Evolutionary conservation across 2,113 vertebrate genomes (phyloP).

Genomic region (Dipodomys stephensi): DNA sequence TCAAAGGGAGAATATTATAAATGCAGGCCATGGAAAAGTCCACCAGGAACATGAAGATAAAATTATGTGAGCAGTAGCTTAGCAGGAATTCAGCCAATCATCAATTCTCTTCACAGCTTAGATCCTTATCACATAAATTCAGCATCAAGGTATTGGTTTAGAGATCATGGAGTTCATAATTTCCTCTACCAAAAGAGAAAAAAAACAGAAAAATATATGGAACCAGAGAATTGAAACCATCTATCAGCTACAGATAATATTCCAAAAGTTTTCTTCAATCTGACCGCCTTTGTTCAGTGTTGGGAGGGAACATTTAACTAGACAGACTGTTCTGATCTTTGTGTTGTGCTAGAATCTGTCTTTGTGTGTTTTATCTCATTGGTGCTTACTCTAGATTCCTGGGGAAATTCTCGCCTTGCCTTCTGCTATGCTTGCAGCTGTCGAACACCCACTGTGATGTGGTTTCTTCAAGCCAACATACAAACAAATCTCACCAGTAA

Average conservation of each 20-base stretch:
- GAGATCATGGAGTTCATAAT: background rate
- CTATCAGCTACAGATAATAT: background rate
- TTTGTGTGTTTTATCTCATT: background rate
- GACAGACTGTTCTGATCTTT: background rate
- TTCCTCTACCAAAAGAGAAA: background rate
- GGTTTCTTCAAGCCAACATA: background rate
- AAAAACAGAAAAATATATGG: background rate
- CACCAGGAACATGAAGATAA: slow-evolving; percentile 10
- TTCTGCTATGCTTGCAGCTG: background rate
- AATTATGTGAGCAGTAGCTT: background rate
- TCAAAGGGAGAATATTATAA: background rate
- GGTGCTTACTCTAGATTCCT: background rate
- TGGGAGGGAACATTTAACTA: background rate
- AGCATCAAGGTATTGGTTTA: background rate
- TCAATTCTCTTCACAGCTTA: background rate
- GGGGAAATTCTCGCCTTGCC: background rate
- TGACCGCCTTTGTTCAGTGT: background rate
- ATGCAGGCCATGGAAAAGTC: background rate
- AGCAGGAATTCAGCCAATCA: background rate
- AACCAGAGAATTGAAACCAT: background rate
- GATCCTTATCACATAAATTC: background rate
- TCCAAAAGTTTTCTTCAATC: background rate
- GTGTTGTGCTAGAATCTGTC: background rate
- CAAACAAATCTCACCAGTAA: background rate
- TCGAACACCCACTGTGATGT: too few relatives aligned